Evolutionary conservation across 2,797 vertebrate species (phyloP), one percentile per base, ranked within the genome.

Genomic region (Scomberomorus guttatus): DNA sequence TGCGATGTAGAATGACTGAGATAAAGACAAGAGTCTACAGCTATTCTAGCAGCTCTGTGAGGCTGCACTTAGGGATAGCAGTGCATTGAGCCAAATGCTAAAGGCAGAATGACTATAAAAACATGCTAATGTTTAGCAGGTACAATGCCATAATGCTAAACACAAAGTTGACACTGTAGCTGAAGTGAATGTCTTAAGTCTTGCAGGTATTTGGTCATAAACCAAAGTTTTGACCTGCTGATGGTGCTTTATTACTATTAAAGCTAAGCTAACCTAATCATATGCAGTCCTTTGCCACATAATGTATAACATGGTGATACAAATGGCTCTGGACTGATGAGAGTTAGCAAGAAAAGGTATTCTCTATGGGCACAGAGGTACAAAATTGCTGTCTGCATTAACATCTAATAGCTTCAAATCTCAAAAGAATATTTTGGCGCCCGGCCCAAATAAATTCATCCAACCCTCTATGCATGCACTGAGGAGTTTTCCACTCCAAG

Each of bases 371-470:
- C 15, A 44, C 13, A 55, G 4, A 54, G 20, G 37, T 24, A 34
- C 25, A 48, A 10, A 54, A 66, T 17, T 50, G 13, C 25, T 27
- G 1, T 27, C 34, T 7, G 12, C 44, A 69, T 56, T 48, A 65
- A 27, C 24, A 72, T 79, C 54, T 18, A 61, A 54, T 54, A n/a
- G 20, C 15, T 61, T 68, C 7, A 81, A 54, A 74, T 76, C 69
- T 70, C 32, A 48, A 55, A 58, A n/a, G n/a, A 72, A 27, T 34
- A 58, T 58, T 70, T 71, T 67, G 68, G 72, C 75, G 24, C 9
- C 32, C 56, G 81, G 67, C 58, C 51, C 29, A 67, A 64, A 84
- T 77, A 0, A 75, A 83, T 79, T 63, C 18, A 74, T 59, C 64
- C 14, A 44, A 55, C 46, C 42, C 29, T 70, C 10, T 22, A 34